Percentiles rank a stretch among this genome's conserved stretches.
Conservation (phyloP, 2,797 vertebrate species). For the Aratinga solstitialis region DNA sequence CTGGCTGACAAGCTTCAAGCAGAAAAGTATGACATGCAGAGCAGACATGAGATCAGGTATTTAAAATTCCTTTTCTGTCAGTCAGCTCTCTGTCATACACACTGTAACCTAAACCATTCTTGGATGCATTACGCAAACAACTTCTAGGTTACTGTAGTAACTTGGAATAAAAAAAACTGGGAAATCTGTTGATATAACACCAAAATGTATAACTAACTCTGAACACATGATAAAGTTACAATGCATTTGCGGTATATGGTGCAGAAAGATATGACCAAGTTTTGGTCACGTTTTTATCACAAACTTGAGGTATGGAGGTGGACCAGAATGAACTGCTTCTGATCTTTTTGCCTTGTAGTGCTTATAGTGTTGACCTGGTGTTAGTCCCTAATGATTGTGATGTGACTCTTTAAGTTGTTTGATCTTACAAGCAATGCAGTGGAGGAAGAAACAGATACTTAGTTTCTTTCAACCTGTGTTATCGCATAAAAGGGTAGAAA, state of each 20-base stretch:
- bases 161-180: neutral
- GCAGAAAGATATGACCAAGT: neutral
- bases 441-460: neutral
- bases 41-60: conserved; percentile 89
- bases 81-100: neutral
- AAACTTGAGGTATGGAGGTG: neutral
- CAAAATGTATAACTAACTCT: neutral
- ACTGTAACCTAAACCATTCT: neutral
- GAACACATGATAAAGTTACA: neutral
- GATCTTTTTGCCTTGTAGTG: neutral
- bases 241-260: fast-evolving
- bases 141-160: neutral
- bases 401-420: neutral
- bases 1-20: conserved; percentile 91
- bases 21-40: conserved; percentile 90
- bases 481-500: neutral
- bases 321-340: neutral
- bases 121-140: neutral
- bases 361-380: neutral
- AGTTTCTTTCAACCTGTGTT: neutral
- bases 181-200: neutral
- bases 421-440: neutral
- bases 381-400: neutral
- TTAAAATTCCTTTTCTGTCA: neutral
- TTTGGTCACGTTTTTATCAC: neutral